Percentiles rank a stretch among this genome's conserved stretches.
Evolutionary conservation across 2,888 invertebrate species (phyloP).

Genomic region (Operophtera brumata): DNA sequence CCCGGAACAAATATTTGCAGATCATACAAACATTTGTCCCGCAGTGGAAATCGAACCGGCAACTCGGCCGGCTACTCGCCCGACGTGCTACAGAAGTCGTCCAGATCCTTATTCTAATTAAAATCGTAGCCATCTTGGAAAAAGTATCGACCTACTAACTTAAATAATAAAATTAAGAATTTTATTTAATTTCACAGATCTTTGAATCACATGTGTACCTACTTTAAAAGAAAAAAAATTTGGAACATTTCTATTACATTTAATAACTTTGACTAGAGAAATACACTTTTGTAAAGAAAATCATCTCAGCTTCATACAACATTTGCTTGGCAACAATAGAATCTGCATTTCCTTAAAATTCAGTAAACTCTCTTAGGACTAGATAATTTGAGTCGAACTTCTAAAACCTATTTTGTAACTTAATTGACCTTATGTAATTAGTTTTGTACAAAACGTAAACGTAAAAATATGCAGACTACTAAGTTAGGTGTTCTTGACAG

Average conservation of each 20-base stretch:
- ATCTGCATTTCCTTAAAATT: conserved; percentile 2
- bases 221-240: neutral
- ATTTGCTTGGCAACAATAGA: conserved; percentile 22
- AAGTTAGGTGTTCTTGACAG: neutral
- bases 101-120: no score
- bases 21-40: no score
- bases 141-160: no score
- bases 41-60: no score
- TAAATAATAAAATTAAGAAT: neutral
- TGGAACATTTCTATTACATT: conserved; percentile 6
- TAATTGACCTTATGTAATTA: conserved; percentile 24
- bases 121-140: no score
- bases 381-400: conserved; percentile 1
- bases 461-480: neutral
- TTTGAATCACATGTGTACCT: neutral
- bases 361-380: neutral
- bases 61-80: no score
- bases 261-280: conserved; percentile 14
- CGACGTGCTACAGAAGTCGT: no score
- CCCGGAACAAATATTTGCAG: no score
- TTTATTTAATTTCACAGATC: neutral
- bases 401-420: conserved; percentile 1
- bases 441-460: neutral
- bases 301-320: conserved; percentile 20
- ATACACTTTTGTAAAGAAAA: conserved; percentile 20